phyloP scores from a whole-genome alignment of 2,888 invertebrate species.

The Masnerella sp. region DNA sequence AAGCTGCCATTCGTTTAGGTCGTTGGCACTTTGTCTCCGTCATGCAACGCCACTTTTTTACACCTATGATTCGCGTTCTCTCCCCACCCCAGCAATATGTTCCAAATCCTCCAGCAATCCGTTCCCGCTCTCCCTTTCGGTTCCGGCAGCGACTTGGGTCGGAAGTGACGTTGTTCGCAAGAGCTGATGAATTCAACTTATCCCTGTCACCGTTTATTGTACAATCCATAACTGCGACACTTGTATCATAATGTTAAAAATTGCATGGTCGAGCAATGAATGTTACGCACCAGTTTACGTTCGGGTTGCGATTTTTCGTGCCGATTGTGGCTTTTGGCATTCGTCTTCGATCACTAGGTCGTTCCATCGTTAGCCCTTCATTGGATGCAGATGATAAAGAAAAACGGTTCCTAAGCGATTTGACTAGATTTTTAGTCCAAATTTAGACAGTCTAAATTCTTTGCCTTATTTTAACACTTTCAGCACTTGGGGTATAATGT shows the following conservation, averaged over 20 bases:
- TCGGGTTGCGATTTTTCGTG: constrained; percentile 48
- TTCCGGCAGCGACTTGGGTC: constrained; percentile 28
- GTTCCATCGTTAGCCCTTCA: constrained; percentile 26
- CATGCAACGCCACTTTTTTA: constrained; percentile 40
- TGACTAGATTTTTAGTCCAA: no score
- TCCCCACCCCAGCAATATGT: not conserved
- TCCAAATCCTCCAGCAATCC: not conserved
- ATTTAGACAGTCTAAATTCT: no score
- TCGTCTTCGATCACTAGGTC: not conserved
- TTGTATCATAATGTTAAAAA: constrained; percentile 55
- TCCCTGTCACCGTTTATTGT: constrained; percentile 45
- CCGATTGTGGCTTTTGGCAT: constrained; percentile 20
- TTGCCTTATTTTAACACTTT: no score
- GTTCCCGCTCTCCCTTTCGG: no score
- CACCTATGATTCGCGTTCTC: constrained; percentile 31
- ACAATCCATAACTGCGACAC: constrained; percentile 41
- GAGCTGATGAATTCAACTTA: constrained; percentile 8
- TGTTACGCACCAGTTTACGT: constrained; percentile 30
- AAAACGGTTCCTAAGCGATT: constrained; percentile 14
- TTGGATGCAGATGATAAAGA: constrained; percentile 14
- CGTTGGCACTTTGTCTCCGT: constrained; percentile 48
- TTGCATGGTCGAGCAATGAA: constrained; percentile 36
- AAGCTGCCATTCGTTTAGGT: constrained; percentile 52
- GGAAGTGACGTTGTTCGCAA: constrained; percentile 13
- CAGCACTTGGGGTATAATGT: no score